phyloP scores from a whole-genome alignment of 92 coral and sea anemone genomes.

The Umimayanthus kanabou region DNA sequence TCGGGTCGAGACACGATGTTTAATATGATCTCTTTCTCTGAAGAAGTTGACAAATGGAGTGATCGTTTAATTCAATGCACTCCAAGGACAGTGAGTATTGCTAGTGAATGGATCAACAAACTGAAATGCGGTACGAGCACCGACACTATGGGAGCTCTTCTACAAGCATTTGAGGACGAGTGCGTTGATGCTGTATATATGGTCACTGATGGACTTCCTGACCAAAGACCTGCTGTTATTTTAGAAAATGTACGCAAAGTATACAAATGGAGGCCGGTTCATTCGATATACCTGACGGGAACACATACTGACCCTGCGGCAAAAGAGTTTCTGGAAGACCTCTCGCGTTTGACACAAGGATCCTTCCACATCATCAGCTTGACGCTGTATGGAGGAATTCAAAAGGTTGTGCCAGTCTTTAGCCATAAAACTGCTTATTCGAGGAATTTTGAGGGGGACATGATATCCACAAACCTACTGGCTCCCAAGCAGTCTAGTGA shows the following conservation, averaged over 20 bases:
- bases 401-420: constrained; percentile 79
- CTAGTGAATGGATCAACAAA: constrained; percentile 81
- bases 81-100: constrained; percentile 83
- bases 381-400: constrained; percentile 78
- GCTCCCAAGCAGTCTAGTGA: not conserved
- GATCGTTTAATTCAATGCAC: constrained; percentile 82
- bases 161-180: constrained; percentile 86
- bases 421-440: constrained; percentile 70
- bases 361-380: constrained; percentile 83
- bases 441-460: constrained; percentile 63
- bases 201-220: constrained; percentile 96
- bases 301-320: constrained; percentile 89
- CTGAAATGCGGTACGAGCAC: constrained; percentile 91
- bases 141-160: constrained; percentile 92
- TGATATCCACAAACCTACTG: constrained; percentile 50
- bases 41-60: constrained; percentile 83
- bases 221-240: constrained; percentile 86
- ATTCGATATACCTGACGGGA: constrained; percentile 85
- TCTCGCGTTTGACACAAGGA: constrained; percentile 88
- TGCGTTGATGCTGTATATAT: constrained; percentile 90
- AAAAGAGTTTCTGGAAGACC: constrained; percentile 80
- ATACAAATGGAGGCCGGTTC: constrained; percentile 84
- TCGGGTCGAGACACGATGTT: constrained; percentile 92
- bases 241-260: constrained; percentile 81
- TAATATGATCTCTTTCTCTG: constrained; percentile 86